Conservation (phyloP, 1,140 invertebrate species). For the Acromyrmex echinatior region DNA sequence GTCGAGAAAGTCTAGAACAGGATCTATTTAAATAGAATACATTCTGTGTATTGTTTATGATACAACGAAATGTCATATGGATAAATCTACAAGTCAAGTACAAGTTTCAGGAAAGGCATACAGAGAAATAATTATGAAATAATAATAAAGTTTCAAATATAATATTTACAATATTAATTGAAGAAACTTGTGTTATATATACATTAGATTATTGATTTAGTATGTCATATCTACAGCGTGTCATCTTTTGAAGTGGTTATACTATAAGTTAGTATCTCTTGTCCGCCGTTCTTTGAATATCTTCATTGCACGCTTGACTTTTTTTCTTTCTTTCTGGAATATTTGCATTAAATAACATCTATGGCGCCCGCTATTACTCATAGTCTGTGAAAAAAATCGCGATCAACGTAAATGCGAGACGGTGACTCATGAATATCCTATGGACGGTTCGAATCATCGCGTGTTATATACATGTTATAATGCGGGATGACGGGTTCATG, state of each 20-base stretch:
- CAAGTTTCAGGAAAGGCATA: neutral
- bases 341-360: constrained; percentile 45
- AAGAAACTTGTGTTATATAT: neutral
- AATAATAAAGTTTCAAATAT: neutral
- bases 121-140: neutral
- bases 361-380: constrained; percentile 49
- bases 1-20: neutral
- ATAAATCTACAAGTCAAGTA: neutral
- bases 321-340: neutral
- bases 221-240: neutral
- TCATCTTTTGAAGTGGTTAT: neutral
- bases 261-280: neutral
- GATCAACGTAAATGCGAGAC: constrained; percentile 53
- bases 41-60: neutral
- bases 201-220: neutral
- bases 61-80: neutral
- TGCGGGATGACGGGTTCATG: constrained; percentile 58
- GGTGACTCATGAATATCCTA: constrained; percentile 49
- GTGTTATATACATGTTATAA: constrained; percentile 47
- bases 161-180: neutral
- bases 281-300: neutral
- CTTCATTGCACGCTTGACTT: neutral
- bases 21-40: constrained; percentile 2
- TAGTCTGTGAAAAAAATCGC: constrained; percentile 34
- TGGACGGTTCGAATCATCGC: constrained; percentile 17